Evolutionary conservation across 2,113 vertebrate species (phyloP).

Genomic region (Epinephelus lanceolatus): DNA sequence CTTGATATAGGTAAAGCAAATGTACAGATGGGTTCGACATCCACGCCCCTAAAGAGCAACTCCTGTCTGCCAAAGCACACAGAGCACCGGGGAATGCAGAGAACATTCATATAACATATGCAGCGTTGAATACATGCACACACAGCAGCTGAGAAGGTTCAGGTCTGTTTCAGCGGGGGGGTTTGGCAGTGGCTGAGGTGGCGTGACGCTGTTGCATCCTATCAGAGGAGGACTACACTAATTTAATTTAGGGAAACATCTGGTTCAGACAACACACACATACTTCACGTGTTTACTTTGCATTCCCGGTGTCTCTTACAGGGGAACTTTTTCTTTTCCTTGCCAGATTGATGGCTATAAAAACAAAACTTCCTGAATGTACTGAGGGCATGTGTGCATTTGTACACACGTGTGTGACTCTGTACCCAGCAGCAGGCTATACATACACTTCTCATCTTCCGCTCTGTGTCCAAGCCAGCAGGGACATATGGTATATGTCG

Average conservation of each 20-base stretch:
- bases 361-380: constrained; percentile 48
- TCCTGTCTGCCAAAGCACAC: constrained; percentile 36
- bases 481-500: constrained; percentile 22
- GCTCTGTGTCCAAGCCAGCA: neutral
- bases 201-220: constrained; percentile 63
- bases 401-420: constrained; percentile 18
- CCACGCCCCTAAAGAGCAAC: neutral
- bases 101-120: constrained; percentile 52
- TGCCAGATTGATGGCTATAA: constrained; percentile 42
- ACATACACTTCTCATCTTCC: neutral
- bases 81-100: neutral
- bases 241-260: constrained; percentile 57
- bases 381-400: neutral
- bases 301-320: constrained; percentile 27
- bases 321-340: constrained; percentile 12
- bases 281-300: constrained; percentile 31
- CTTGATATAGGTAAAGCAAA: constrained; percentile 6
- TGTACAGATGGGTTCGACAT: neutral
- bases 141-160: constrained; percentile 26
- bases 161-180: neutral
- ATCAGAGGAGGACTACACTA: constrained; percentile 48
- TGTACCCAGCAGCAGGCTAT: constrained; percentile 4
- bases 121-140: constrained; percentile 15
- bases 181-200: constrained; percentile 32
- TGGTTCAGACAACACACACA: constrained; percentile 44